Evolutionary conservation across 2,113 vertebrate genomes (phyloP), one percentile per base, ranked within the genome.

Genomic region (Ophiodon elongatus): DNA sequence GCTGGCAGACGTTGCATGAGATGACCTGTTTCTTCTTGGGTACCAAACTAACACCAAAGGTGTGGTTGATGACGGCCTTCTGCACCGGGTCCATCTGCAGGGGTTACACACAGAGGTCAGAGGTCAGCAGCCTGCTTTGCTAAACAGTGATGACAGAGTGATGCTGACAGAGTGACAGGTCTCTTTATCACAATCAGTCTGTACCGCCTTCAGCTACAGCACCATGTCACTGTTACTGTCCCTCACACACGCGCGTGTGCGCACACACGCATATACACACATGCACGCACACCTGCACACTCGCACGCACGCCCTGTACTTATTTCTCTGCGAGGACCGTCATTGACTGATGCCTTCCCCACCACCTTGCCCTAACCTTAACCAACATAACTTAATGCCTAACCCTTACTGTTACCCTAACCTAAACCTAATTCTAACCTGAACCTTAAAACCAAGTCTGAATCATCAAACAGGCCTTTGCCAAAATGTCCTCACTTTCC

Each of bases 41-140:
- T 76, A 96, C 96, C 94, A 98, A 94, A 73, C 97, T 97, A 54
- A 99, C 97, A 63, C 98, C 98, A 94, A 99, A 99, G 0, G 98
- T 99, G 94, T 99, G 98, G 93, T 99, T 99, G 94, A 99, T 98
- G 59, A 99, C 97, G 27, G 98, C 98, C 92, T 99, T 99, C 95
- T 99, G 98, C 89, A 99, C 98, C 27, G 98, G 98, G 95, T 99
- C 98, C 98, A 99, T 99, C 98, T 99, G 95, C 37, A 70, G 43
- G 73, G 72, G 29, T 87, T 47, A 70, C 23, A 72, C 23, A 72
- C 52, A 85, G 43, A 85, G 67, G 71, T 89, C 69, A 90, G 71
- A 88, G 73, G 75, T 89, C 80, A 68, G 0, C 54, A 41, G 41
- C 13, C 35, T 47, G 57, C 69, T 68, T 33, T 19, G 45, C 15